Percentiles rank a stretch among this genome's conserved stretches.
Evolutionary conservation across 2,888 invertebrate species (phyloP).

Genomic region (Perithous albicinctus): DNA sequence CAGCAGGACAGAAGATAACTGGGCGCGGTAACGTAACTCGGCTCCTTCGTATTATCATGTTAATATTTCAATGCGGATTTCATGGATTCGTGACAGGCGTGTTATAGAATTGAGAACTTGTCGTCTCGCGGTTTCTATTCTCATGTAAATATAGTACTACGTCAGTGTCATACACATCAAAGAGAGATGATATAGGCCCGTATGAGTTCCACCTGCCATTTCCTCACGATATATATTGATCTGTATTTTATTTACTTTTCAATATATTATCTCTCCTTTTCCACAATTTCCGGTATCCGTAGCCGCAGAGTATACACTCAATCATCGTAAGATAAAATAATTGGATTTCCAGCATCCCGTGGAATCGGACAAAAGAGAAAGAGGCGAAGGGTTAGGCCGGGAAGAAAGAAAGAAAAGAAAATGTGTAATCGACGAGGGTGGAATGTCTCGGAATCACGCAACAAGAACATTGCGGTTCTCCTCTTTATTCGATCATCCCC

Average conservation of each 20-base stretch:
- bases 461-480: conserved; percentile 59
- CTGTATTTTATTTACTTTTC: conserved; percentile 31
- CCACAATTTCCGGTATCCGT: conserved; percentile 32
- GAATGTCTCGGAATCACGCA: conserved; percentile 65
- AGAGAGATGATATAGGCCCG: neutral
- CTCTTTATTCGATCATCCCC: conserved; percentile 50
- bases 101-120: conserved; percentile 6
- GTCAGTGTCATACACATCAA: conserved; percentile 51
- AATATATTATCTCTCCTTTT: neutral
- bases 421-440: conserved; percentile 50
- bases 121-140: conserved; percentile 88
- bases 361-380: conserved; percentile 32
- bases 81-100: conserved; percentile 75
- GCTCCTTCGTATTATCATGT: conserved; percentile 60
- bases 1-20: neutral
- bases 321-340: conserved; percentile 27
- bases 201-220: neutral
- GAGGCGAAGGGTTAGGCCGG: neutral
- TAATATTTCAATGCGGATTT: conserved; percentile 60
- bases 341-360: conserved; percentile 48
- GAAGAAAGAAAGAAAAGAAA: too few species aligned
- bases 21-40: neutral
- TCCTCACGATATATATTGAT: conserved; percentile 23
- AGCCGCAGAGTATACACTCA: conserved; percentile 3
- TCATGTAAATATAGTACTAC: conserved; percentile 86